These are phyloP conservation scores for Agrochola lychnidis DNA, from an alignment of 2,888 invertebrate genomes.

Conservation along the genomic window DNA sequence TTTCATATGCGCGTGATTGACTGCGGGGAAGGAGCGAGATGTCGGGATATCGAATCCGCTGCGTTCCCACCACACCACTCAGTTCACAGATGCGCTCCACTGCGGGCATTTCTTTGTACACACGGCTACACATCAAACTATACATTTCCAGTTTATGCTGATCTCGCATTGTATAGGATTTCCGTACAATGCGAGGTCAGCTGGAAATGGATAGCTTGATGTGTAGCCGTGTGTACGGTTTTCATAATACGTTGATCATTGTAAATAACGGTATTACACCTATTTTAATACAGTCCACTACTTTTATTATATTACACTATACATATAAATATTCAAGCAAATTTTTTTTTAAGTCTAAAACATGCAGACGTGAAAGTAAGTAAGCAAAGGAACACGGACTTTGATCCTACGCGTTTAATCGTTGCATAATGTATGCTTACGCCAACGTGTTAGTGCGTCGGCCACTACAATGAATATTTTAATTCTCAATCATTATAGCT, in stretches of 20 bases:
- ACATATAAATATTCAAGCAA: neutral
- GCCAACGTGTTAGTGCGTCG: constrained; percentile 19
- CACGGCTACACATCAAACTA: no score
- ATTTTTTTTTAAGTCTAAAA: constrained; percentile 21
- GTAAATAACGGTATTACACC: no score
- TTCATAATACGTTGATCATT: no score
- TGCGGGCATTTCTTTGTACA: neutral
- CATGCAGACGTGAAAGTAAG: constrained; percentile 55
- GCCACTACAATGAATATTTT: constrained; percentile 42
- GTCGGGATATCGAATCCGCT: neutral
- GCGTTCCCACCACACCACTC: neutral
- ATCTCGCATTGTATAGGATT: no score
- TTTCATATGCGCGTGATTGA: no score
- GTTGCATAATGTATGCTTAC: constrained; percentile 48
- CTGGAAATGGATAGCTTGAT: no score
- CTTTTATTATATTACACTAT: no score
- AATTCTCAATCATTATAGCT: constrained; percentile 41
- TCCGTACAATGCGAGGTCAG: no score
- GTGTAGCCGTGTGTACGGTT: no score
- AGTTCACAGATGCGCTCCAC: neutral
- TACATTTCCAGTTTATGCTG: no score
- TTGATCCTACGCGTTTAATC: constrained; percentile 25
- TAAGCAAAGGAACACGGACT: constrained; percentile 39
- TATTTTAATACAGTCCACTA: no score
- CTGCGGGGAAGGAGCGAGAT: neutral